phyloP scores from a whole-genome alignment of 2,888 invertebrate species.

The Mesorhabditis belari region DNA sequence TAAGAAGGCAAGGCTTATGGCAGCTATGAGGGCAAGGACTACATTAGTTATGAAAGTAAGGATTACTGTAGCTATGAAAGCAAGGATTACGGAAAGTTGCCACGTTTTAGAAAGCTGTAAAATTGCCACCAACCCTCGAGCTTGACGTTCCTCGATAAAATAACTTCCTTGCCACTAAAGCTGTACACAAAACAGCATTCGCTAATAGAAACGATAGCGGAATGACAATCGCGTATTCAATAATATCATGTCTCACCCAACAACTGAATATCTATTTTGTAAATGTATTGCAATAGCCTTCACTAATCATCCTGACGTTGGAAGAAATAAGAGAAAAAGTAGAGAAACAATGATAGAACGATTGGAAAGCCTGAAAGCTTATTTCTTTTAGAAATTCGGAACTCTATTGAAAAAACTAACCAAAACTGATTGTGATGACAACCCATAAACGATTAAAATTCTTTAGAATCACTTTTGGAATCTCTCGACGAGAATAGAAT shows the following conservation, averaged over 20 bases:
- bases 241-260: constrained; percentile 36
- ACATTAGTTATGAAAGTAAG: too few species aligned
- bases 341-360: constrained; percentile 8
- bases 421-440: neutral
- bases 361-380: constrained; percentile 9
- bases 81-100: too few species aligned
- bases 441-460: neutral
- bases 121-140: too few species aligned
- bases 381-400: too few species aligned
- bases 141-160: constrained; percentile 10
- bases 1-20: too few species aligned
- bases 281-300: neutral
- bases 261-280: constrained; percentile 20
- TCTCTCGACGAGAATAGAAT: neutral
- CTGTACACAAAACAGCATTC: constrained; percentile 29
- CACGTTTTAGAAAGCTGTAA: too few species aligned
- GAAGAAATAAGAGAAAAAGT: constrained; percentile 24
- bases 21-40: too few species aligned
- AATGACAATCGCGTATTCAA: constrained; percentile 29
- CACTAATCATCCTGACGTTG: constrained; percentile 25
- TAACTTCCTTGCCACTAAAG: constrained; percentile 25
- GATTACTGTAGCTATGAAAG: too few species aligned
- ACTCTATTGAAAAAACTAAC: too few species aligned
- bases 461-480: neutral
- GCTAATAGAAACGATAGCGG: constrained; percentile 30